Evolutionary conservation across 1,140 invertebrate genomes (phyloP), one percentile per base, ranked within the genome.

Genomic region (Tetramorium alpestre): DNA sequence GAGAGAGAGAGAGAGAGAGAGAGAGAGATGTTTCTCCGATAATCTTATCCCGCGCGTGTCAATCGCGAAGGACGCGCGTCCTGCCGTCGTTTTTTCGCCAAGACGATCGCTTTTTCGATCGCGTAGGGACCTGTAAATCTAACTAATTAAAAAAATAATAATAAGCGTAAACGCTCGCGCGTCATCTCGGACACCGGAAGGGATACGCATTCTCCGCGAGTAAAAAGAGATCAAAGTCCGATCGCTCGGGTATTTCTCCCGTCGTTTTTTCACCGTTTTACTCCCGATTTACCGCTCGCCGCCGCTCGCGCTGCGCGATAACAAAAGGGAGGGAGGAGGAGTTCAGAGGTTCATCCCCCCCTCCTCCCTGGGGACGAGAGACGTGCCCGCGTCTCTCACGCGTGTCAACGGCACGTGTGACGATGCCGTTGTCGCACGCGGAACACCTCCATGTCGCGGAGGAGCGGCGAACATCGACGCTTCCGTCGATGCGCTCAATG

Each of bases 341-440:
- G 81, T 91, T 91, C 88, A 91, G 76, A 91, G 89, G 33, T 33
- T 4, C 33, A 33, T 92, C 85, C 86, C 54, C 49, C 41, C 60
- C 1, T 0, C 41, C 41, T 6, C 62, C 38, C 18, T 3, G 47
- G 49, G 62, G 33, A 3, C 33, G 33, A 33, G 33, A 33, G 28
- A 28, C 49, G 58, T 44, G 73, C 33, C 28, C 54, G 18, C 47
- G n/a, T 38, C 25, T 64, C 2, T 67, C 56, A 56, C 75, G 56
- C 69, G 58, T 41, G 51, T 38, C 13, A 76, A 47, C 33, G 70
- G 11, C 51, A 75, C 54, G 54, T 47, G 76, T 69, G 33, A 87
- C 44, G 38, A 47, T 64, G 58, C 28, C 76, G 76, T 85, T 65
- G 73, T 78, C 58, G 73, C 28, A 76, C 60, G 33, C 41, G 18